Evolutionary conservation across 1,140 invertebrate species (phyloP), one percentile per base, ranked within the genome.

Genomic region (Carcinoscorpius rotundicauda): DNA sequence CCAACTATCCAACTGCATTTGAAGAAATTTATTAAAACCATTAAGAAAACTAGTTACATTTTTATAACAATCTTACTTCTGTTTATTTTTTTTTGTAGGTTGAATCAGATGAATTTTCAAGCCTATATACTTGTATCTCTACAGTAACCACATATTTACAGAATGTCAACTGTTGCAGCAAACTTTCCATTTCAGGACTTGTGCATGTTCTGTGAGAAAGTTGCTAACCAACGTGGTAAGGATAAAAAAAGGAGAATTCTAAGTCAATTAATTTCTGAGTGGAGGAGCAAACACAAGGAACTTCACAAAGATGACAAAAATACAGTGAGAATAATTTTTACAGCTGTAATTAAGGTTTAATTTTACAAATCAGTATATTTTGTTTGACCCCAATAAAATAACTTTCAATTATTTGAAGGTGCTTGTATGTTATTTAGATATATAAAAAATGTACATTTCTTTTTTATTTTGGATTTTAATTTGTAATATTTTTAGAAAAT

Each of bases 221-320:
- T 86, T n/a, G 70, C 68, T 8, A 77, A 75, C 67, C 71, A 74
- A 6, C 71, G 73, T 63, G 78, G 76, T 57, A 76, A 72, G 61
- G 66, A 76, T 65, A 80, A 75, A 72, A 84, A 79, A 77, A 74
- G 72, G 71, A 73, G 77, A 63, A 73, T 80, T 53, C 69, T 86
- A 6, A 70, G 77, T 62, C 77, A 78, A 4, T 85, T 84, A 72
- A 76, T 85, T 9, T 66, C 76, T 0, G 62, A 78, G 57, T 85
- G 80, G 77, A 75, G 81, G 69, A 63, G 73, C 56, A 73, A 74
- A 66, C 76, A 77, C 70, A 66, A 71, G n/a, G 69, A 74, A 58
- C 58, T 78, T 4, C 76, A 79, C 62, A 69, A 69, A 67, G 65
- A 72, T 62, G 67, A 76, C 63, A 64, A 60, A 49, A 72, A 72